Conservation (phyloP, 1,140 invertebrate genomes). For the Heliconius hermathena region DNA sequence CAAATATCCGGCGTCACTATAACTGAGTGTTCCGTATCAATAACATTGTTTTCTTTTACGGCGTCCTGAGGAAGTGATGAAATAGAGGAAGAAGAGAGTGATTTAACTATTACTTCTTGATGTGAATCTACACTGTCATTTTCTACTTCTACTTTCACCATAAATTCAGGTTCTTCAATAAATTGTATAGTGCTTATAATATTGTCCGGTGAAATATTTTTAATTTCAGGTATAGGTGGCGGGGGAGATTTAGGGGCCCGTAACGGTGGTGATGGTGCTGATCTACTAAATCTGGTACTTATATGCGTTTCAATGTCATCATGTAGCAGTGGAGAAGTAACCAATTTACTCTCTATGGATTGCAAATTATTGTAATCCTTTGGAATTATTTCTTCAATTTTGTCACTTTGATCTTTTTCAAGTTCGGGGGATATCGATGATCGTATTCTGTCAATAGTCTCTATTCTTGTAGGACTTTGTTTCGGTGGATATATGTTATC, state of each 20-base stretch:
- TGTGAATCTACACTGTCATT: slow-evolving; percentile 23
- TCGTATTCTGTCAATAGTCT: slow-evolving; percentile 49
- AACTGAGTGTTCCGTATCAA: slow-evolving; percentile 36
- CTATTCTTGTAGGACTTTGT: slow-evolving; percentile 44
- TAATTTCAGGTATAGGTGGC: slow-evolving; percentile 42
- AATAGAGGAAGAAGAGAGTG: slow-evolving; percentile 42
- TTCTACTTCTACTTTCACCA: slow-evolving; percentile 8
- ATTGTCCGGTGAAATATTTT: background rate
- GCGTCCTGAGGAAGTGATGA: slow-evolving; percentile 45
- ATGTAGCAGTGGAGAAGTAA: background rate
- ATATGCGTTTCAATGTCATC: background rate
- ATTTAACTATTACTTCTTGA: slow-evolving; percentile 32
- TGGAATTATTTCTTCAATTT: slow-evolving; percentile 30
- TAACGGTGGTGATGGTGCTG: slow-evolving; percentile 57
- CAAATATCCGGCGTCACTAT: slow-evolving; percentile 48
- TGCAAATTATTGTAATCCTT: slow-evolving; percentile 38
- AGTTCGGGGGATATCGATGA: slow-evolving; percentile 50
- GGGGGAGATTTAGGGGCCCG: slow-evolving; percentile 65
- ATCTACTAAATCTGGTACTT: slow-evolving; percentile 26
- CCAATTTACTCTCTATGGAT: background rate
- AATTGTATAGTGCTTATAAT: background rate
- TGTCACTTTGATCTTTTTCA: slow-evolving; percentile 44
- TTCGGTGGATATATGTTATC: slow-evolving; percentile 48
- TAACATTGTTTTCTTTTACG: slow-evolving; percentile 41
- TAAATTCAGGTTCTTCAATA: slow-evolving; percentile 32